Evolutionary conservation across 2,113 vertebrate genomes (phyloP), one percentile per base, ranked within the genome.

Genomic region (Hylia prasina): DNA sequence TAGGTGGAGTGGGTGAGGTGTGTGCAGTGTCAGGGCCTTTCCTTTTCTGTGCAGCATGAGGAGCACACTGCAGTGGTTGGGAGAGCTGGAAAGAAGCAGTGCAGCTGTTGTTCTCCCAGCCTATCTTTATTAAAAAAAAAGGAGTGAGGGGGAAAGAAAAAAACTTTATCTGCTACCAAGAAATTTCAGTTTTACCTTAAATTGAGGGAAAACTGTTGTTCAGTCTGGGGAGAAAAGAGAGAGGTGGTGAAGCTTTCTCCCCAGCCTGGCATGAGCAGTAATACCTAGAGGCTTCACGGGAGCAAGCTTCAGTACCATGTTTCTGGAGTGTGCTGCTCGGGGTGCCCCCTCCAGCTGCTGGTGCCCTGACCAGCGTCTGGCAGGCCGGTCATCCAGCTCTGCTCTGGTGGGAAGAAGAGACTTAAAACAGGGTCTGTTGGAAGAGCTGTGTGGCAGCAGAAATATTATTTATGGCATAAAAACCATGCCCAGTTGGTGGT

Each of bases 331-430:
- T n/a, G 50, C 15, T 79, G 56, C 60, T 42, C 0, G 0, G 6
- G 20, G 7, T 44, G n/a, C 27, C 42, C 0, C 0, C 30, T 68
- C 10, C 0, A 6, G 3, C 39, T 39, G 11, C 68, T 45, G 27
- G 4, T 77, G 37, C 28, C 28, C 24, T 35, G 33, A n/a, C 30
- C n/a, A 31, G 53, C 56, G 7, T 82, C 23, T 0, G 0, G 23
- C 50, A 14, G 27, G 25, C 23, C 16, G 40, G 1, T 37, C 64
- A 30, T 37, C 51, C 33, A 23, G 30, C 44, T 37, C 11, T 39
- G 2, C 15, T 51, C 11, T 24, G 20, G 5, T 31, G 25, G 42
- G 48, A 86, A 30, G 61, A 69, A 15, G 69, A 14, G 7, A 9
- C 37, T 83, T 66, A 69, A 33, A 70, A 31, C 6, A 33, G 18